Conservation (phyloP, 1,140 invertebrate genomes). For the Oncopodura yosiiana region DNA sequence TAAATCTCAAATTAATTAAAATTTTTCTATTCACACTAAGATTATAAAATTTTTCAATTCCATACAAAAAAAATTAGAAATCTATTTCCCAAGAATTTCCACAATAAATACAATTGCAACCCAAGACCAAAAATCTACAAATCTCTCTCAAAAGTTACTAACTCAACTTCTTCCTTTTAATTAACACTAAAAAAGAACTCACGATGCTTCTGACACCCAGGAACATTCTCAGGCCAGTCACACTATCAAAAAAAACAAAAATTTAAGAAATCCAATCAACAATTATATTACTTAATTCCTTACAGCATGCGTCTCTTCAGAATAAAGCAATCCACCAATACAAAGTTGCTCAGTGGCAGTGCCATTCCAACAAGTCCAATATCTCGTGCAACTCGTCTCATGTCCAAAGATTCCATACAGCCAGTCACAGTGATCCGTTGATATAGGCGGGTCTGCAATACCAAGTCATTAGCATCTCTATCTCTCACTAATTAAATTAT, state of each 20-base stretch:
- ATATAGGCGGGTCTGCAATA: constrained; percentile 62
- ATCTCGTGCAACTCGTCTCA: constrained; percentile 81
- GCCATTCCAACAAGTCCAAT: constrained; percentile 91
- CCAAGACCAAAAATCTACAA: no score
- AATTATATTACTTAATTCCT: no score
- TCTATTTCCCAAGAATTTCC: no score
- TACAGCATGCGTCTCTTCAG: constrained; percentile 73
- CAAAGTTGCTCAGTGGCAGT: constrained; percentile 86
- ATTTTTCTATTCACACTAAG: no score
- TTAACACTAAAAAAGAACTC: constrained; percentile 51
- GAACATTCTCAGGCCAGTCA: constrained; percentile 86
- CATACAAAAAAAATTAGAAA: no score
- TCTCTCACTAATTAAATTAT: not conserved
- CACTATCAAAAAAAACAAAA: constrained; percentile 45
- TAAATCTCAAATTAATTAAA: no score
- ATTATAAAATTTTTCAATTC: no score
- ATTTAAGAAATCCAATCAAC: not conserved
- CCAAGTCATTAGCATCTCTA: constrained; percentile 33
- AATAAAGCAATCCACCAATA: constrained; percentile 79
- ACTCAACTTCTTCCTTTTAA: not conserved
- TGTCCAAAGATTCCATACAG: constrained; percentile 86
- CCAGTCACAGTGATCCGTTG: constrained; percentile 81
- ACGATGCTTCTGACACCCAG: constrained; percentile 88
- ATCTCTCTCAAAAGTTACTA: not conserved
- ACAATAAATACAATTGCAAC: no score